A percentile compares a stretch with the other conserved stretches of the same genome.
Conservation (phyloP, 37 sponge, comb jelly and placozoan genomes). For the Mnemiopsis leidyi region DNA sequence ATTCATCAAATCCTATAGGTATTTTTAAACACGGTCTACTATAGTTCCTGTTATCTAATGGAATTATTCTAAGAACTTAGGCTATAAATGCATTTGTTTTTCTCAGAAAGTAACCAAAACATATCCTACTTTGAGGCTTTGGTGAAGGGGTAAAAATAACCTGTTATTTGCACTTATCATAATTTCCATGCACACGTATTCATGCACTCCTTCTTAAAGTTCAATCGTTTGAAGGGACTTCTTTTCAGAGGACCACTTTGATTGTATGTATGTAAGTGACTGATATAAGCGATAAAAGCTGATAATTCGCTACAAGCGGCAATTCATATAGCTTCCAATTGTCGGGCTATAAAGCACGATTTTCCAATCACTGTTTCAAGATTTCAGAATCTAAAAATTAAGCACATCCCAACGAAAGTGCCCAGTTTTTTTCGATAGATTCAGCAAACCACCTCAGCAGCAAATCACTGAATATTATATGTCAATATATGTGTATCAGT, state of each 20-base stretch:
- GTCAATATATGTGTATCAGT: neutral
- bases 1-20: too few species aligned
- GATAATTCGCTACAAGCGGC: neutral
- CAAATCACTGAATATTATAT: too few species aligned
- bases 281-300: neutral
- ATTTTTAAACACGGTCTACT: too few species aligned
- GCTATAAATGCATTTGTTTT: too few species aligned
- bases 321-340: neutral
- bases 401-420: neutral
- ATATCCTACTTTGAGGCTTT: too few species aligned
- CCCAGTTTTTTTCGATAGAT: neutral
- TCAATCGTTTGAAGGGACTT: neutral
- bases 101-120: too few species aligned
- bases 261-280: neutral
- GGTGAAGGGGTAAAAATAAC: too few species aligned
- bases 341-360: neutral
- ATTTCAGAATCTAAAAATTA: neutral
- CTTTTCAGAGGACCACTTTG: neutral
- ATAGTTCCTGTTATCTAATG: too few species aligned
- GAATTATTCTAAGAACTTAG: too few species aligned
- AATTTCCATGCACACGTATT: neutral
- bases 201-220: neutral
- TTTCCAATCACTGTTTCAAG: neutral
- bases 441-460: neutral
- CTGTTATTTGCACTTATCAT: neutral